Conservation (phyloP, 2,113 vertebrate genomes). For the Pseudorasbora parva region DNA sequence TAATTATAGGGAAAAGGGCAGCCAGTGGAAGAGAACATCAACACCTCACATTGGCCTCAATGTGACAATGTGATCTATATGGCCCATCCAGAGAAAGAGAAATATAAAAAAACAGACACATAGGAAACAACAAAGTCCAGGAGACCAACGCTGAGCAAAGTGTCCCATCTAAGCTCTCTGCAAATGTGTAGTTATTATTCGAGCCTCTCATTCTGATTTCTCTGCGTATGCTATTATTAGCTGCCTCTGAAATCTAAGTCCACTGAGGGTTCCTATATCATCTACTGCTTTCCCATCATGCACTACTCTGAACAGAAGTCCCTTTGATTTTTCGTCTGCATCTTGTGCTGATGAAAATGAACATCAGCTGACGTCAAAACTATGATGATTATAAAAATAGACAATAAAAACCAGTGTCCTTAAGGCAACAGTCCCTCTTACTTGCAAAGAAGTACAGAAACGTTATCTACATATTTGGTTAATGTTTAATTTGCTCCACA, state of each 20-base stretch:
- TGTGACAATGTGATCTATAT: slow-evolving; percentile 45
- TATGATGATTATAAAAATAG: neutral
- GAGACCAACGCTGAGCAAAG: neutral
- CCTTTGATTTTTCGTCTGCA: slow-evolving; percentile 17
- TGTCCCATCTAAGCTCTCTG: neutral
- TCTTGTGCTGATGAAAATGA: neutral
- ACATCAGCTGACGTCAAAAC: neutral
- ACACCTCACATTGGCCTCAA: slow-evolving; percentile 20
- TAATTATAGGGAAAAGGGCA: slow-evolving; percentile 46
- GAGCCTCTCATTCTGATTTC: slow-evolving; percentile 37
- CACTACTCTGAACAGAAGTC: slow-evolving; percentile 13
- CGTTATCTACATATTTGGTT: slow-evolving; percentile 5
- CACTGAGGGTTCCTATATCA: slow-evolving; percentile 27
- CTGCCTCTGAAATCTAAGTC: slow-evolving; percentile 43
- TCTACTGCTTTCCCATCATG: slow-evolving; percentile 31
- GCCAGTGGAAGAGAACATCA: slow-evolving; percentile 32
- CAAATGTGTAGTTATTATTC: slow-evolving; percentile 26
- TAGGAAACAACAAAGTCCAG: neutral
- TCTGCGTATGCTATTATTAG: slow-evolving; percentile 51
- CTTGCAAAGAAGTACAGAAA: neutral
- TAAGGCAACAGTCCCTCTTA: neutral
- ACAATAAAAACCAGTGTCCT: neutral
- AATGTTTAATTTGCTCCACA: neutral
- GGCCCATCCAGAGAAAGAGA: neutral
- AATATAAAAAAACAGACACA: neutral